phyloP scores from a whole-genome alignment of 1,140 invertebrate genomes.

The silkworm (Bombyx mori) region DNA sequence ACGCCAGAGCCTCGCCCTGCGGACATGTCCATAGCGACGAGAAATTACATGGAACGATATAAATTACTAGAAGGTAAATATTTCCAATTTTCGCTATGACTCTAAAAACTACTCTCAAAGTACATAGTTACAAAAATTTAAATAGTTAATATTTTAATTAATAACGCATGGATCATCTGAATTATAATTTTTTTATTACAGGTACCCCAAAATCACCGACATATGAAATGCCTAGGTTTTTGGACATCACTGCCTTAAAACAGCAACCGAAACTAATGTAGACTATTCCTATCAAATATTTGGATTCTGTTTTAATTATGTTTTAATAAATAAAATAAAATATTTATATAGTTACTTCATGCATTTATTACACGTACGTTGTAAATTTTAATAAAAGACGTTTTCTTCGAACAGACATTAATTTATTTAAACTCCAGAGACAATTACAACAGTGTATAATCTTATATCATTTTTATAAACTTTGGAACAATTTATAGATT shows the following conservation, averaged over 20 bases:
- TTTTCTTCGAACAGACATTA: constrained; percentile 44
- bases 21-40: constrained; percentile 77
- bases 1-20: constrained; percentile 6
- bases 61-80: constrained; percentile 69
- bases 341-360: background rate
- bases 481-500: constrained; percentile 1
- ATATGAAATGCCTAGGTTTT: constrained; percentile 70
- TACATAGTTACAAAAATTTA: background rate
- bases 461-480: constrained; percentile 18
- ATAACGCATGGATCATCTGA: background rate
- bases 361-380: constrained; percentile 1
- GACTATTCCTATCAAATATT: background rate
- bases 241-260: constrained; percentile 77
- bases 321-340: constrained; percentile 1
- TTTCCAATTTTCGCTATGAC: background rate
- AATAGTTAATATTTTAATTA: background rate
- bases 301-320: too few relatives aligned
- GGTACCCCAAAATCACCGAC: constrained; percentile 12
- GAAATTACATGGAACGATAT: constrained; percentile 78
- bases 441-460: constrained; percentile 50
- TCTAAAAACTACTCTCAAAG: too few relatives aligned
- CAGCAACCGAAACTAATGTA: constrained; percentile 76
- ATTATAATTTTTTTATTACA: background rate
- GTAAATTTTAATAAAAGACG: constrained; percentile 32
- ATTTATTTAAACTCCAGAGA: constrained; percentile 66